Conservation (phyloP, 2,888 invertebrate genomes). For the Zootermopsis nevadensis region DNA sequence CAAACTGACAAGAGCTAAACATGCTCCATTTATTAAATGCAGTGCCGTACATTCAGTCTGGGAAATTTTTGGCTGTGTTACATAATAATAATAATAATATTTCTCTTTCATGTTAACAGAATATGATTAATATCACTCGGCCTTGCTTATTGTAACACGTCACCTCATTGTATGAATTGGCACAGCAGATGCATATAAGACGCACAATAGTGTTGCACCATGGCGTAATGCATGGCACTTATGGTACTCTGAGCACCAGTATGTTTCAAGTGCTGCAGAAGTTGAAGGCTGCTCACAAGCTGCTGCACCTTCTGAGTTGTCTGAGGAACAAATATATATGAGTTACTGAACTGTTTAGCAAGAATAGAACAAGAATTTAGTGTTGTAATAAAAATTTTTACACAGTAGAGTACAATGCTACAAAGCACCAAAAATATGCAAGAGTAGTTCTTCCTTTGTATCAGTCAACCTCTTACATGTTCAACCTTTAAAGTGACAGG, state of each 20-base stretch:
- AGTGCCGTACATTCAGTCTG: too few relatives aligned
- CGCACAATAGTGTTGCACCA: slow-evolving; percentile 76
- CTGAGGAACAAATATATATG: background rate
- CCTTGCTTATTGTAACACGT: background rate
- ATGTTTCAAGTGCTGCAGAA: slow-evolving; percentile 71
- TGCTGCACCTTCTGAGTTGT: background rate
- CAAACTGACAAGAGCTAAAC: too few relatives aligned
- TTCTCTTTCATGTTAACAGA: too few relatives aligned
- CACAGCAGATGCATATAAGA: slow-evolving; percentile 78
- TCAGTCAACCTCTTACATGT: too few relatives aligned
- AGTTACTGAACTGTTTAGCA: background rate
- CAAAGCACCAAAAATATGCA: too few relatives aligned
- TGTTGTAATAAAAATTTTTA: too few relatives aligned
- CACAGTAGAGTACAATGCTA: too few relatives aligned
- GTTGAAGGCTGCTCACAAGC: background rate
- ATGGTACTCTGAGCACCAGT: slow-evolving; percentile 88
- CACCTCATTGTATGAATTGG: slow-evolving; percentile 82
- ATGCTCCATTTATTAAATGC: too few relatives aligned
- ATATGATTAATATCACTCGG: background rate
- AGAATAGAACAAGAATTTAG: background rate
- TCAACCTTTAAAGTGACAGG: too few relatives aligned
- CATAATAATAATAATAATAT: too few relatives aligned
- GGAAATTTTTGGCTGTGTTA: too few relatives aligned
- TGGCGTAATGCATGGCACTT: slow-evolving; percentile 82
- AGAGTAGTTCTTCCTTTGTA: too few relatives aligned